Percentiles rank a stretch among this genome's conserved stretches.
Conservation (phyloP, 53 echinoderm and acorn worm species). For the Paracentrotus lividus region DNA sequence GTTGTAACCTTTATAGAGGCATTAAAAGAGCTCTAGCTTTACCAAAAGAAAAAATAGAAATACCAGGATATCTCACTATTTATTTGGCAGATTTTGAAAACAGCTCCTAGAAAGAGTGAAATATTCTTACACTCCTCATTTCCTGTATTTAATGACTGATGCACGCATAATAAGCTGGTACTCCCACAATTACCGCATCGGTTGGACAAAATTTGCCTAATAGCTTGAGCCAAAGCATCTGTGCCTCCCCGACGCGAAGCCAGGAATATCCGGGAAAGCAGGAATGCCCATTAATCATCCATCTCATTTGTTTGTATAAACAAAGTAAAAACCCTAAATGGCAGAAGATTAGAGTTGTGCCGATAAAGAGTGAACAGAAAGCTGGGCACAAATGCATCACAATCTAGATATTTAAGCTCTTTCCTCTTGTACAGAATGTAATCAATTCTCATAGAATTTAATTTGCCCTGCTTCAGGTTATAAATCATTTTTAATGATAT, state of each 20-base stretch:
- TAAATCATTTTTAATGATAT: too few species aligned
- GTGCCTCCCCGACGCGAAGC: too few species aligned
- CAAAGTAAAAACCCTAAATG: background rate
- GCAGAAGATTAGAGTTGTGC: background rate
- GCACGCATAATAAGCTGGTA: background rate
- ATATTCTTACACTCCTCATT: too few species aligned
- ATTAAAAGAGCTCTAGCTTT: too few species aligned
- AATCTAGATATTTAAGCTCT: background rate
- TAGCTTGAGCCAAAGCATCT: background rate
- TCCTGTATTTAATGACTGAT: background rate
- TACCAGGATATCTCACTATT: too few species aligned
- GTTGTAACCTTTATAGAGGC: too few species aligned
- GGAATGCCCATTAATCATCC: conserved; percentile 23
- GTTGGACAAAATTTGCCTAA: background rate
- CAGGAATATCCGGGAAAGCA: background rate
- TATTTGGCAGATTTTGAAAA: too few species aligned
- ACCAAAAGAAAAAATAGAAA: too few species aligned
- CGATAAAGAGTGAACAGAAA: background rate
- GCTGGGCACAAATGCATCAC: background rate
- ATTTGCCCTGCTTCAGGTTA: background rate
- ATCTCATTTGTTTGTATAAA: background rate
- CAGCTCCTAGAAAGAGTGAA: too few species aligned
- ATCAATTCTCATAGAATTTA: background rate
- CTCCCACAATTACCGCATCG: background rate
- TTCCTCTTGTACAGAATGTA: background rate